Conservation (phyloP, 2,888 invertebrate genomes). For the Boloria selene region DNA sequence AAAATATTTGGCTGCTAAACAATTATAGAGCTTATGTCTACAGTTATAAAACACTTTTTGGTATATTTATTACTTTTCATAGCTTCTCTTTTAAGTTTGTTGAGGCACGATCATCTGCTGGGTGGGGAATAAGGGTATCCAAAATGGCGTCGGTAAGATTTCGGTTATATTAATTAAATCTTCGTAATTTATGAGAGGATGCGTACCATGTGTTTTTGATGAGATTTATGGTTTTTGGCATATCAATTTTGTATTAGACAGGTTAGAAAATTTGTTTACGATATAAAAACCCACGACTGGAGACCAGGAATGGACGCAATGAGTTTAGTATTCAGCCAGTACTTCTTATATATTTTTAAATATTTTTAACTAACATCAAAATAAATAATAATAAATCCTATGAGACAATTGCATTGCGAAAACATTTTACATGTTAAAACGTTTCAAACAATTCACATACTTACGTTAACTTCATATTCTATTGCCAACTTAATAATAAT, state of each 20-base stretch:
- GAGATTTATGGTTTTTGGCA: conserved; percentile 71
- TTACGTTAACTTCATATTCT: too few species aligned
- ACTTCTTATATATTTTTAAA: too few species aligned
- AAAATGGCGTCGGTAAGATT: conserved; percentile 81
- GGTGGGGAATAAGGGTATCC: conserved; percentile 73
- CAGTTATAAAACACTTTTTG: conserved; percentile 27
- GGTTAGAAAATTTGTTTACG: background rate
- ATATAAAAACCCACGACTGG: background rate
- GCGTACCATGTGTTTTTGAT: conserved; percentile 65
- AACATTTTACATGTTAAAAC: too few species aligned
- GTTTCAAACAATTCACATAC: too few species aligned
- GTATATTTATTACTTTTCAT: conserved; percentile 30
- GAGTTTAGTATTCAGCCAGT: too few species aligned
- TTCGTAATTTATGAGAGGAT: conserved; percentile 77
- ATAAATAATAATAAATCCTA: too few species aligned
- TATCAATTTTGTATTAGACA: conserved; percentile 16
- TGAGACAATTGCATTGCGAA: too few species aligned
- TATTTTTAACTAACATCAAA: too few species aligned
- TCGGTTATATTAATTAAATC: conserved; percentile 80
- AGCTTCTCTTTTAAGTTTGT: conserved; percentile 50
- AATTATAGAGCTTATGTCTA: conserved; percentile 42
- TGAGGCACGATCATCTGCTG: conserved; percentile 77
- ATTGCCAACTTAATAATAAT: too few species aligned
- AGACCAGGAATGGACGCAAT: too few species aligned
- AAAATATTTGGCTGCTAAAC: conserved; percentile 43